A percentile compares a stretch with the other conserved stretches of the same genome.
phyloP scores from a whole-genome alignment of 2,797 vertebrate species.

The Sebastes taczanowskii region DNA sequence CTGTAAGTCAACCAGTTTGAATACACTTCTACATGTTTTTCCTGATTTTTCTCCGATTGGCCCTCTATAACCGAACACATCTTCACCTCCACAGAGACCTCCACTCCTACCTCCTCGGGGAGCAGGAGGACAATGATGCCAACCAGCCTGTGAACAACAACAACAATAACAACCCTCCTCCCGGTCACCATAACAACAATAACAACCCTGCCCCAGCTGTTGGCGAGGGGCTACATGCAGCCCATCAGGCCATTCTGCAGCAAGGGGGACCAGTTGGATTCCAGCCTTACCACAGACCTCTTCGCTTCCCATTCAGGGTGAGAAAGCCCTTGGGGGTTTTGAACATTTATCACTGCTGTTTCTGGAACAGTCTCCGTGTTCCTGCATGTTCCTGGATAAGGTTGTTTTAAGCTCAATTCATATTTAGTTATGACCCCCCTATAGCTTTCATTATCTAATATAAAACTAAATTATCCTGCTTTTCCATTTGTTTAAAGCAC shows the following conservation, averaged over 20 bases:
- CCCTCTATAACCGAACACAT: not conserved
- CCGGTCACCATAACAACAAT: constrained; percentile 89
- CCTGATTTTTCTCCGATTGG: not conserved
- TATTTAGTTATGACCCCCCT: too few relatives aligned
- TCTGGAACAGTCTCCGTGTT: not conserved
- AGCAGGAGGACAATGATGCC: constrained; percentile 95
- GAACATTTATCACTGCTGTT: not conserved
- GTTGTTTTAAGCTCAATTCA: too few relatives aligned
- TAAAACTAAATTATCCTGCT: too few relatives aligned
- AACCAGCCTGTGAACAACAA: constrained; percentile 94
- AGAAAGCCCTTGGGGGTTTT: constrained; percentile 4
- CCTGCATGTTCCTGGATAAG: too few relatives aligned
- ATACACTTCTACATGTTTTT: not conserved
- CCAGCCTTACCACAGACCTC: constrained; percentile 95
- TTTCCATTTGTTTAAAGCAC: too few relatives aligned
- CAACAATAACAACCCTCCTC: constrained; percentile 93
- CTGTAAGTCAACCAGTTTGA: constrained; percentile 84
- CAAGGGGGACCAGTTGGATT: constrained; percentile 98
- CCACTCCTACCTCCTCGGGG: constrained; percentile 97
- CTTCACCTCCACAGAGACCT: constrained; percentile 86
- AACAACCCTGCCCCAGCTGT: constrained; percentile 93
- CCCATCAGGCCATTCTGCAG: constrained; percentile 98
- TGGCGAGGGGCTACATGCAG: constrained; percentile 96
- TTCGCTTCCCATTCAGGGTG: constrained; percentile 96
- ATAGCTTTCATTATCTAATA: too few relatives aligned